Evolutionary conservation across 2,888 invertebrate species (phyloP), one percentile per base, ranked within the genome.

Genomic region (Isotomurus palustris): DNA sequence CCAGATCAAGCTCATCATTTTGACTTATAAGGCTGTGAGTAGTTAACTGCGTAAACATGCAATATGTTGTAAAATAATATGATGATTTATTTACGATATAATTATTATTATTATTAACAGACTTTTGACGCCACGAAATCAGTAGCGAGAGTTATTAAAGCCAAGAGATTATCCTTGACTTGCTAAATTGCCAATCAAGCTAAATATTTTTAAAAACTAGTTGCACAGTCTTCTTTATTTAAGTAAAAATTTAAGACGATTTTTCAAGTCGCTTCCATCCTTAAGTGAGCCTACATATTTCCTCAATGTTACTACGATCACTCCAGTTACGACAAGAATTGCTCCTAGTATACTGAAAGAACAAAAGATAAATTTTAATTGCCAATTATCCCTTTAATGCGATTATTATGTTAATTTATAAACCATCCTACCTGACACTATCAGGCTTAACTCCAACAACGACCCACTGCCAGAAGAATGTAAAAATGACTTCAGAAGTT

Each of bases 281-380:
- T 58, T 90, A 72, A 91, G 76, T 1, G 88, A 84, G 53, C 89
- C 73, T 0, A 87, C 84, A 91, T 91, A 91, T 74, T 91, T 91
- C 60, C 90, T 82, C 41, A 91, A 75, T 3, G 88, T 91, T 2
- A 88, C 88, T 58, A 91, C 76, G 57, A 91, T 77, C 21, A 91
- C 90, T 4, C 90, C 91, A 73, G 86, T 85, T 65, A 90, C 81
- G 17, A 91, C 91, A 72, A 91, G 78, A 66, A 89, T 75, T 14
- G 91, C 91, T 17, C 91, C 91, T 58, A 83, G 81, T 14, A 91
- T 78, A 10, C 91, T 91, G 75, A 6, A 36, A 35, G n/a, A 48
- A 19, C 5, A 40, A 51, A 5, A 35, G 6, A 41, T 40, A 14
- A 44, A 5, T 24, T 44, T 24, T 14, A 21, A 44, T 44, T 8